These are phyloP conservation scores for Euproctis similis DNA, from an alignment of 2,888 invertebrate species.

Conservation along the genomic window DNA sequence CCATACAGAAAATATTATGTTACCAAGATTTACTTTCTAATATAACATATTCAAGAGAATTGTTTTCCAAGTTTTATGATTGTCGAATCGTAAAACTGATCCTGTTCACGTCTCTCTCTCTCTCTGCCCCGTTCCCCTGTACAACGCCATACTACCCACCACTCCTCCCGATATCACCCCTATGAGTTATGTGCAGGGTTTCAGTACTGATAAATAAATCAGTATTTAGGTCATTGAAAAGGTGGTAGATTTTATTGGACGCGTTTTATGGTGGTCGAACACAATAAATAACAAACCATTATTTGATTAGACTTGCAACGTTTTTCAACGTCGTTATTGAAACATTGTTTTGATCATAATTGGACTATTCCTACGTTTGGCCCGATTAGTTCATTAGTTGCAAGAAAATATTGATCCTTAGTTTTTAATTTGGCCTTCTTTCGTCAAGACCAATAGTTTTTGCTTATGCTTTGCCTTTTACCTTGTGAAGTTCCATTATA, in stretches of 20 bases:
- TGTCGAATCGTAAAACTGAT: constrained; percentile 37
- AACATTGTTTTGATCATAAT: too few relatives aligned
- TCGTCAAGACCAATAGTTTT: too few relatives aligned
- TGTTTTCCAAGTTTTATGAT: constrained; percentile 44
- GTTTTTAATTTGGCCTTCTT: too few relatives aligned
- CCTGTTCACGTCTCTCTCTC: constrained; percentile 21
- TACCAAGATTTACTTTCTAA: constrained; percentile 19
- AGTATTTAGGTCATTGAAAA: constrained; percentile 43
- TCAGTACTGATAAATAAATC: constrained; percentile 45
- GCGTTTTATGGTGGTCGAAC: constrained; percentile 22
- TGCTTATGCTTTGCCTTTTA: too few relatives aligned
- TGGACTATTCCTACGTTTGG: too few relatives aligned
- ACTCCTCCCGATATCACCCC: constrained; percentile 14
- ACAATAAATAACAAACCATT: constrained; percentile 34
- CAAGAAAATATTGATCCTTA: too few relatives aligned
- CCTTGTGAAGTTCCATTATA: too few relatives aligned
- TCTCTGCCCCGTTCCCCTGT: constrained; percentile 18
- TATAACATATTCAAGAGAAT: constrained; percentile 31
- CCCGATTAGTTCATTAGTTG: too few relatives aligned
- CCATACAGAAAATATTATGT: constrained; percentile 13
- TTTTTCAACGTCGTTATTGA: too few relatives aligned
- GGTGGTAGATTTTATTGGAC: constrained; percentile 36
- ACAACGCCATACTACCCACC: constrained; percentile 6
- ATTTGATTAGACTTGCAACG: constrained; percentile 31
- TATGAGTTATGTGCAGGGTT: constrained; percentile 38